Percentiles rank a stretch among this genome's conserved stretches.
Evolutionary conservation across 2,797 vertebrate genomes (phyloP).

Genomic region (Acrossocheilus fasciatus): DNA sequence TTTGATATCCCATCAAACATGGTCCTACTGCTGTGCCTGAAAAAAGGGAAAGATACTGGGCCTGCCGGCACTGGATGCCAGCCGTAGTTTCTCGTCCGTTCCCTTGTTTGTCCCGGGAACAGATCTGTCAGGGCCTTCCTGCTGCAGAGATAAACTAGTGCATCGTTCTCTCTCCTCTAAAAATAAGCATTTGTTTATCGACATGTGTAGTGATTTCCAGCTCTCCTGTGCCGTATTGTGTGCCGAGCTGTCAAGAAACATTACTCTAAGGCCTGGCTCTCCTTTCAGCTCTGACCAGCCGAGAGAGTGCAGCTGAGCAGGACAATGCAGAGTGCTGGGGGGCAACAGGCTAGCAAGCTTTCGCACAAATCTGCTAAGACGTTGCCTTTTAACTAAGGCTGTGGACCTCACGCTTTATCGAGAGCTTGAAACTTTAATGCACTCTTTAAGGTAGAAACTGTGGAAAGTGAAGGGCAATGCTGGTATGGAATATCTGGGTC

Average conservation of each 20-base stretch:
- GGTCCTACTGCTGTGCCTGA: slow-evolving; percentile 14
- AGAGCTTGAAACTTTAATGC: slow-evolving; percentile 66
- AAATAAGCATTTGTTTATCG: slow-evolving; percentile 75
- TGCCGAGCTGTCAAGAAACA: slow-evolving; percentile 68
- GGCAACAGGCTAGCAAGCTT: slow-evolving; percentile 41
- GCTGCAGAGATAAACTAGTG: slow-evolving; percentile 66
- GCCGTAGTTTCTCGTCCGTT: slow-evolving; percentile 28
- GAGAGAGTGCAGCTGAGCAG: slow-evolving; percentile 43
- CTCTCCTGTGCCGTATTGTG: slow-evolving; percentile 64
- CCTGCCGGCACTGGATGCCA: slow-evolving; percentile 26
- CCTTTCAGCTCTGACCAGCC: slow-evolving; percentile 57
- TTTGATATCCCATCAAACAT: slow-evolving; percentile 69
- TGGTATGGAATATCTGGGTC: slow-evolving; percentile 72
- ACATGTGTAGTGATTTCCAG: slow-evolving; percentile 68
- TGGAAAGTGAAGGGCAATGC: slow-evolving; percentile 56
- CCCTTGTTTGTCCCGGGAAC: slow-evolving; percentile 64
- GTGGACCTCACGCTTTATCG: slow-evolving; percentile 53
- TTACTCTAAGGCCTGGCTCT: slow-evolving; percentile 66
- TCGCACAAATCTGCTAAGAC: slow-evolving; percentile 49
- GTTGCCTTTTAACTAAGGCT: slow-evolving; percentile 60
- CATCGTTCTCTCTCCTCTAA: slow-evolving; percentile 67
- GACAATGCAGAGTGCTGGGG: slow-evolving; percentile 55
- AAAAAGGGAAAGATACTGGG: slow-evolving; percentile 11
- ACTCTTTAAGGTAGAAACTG: slow-evolving; percentile 53
- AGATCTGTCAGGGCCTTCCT: slow-evolving; percentile 68